phyloP scores from a whole-genome alignment of 2,113 vertebrate genomes.

The Hydrolagus affinis region DNA sequence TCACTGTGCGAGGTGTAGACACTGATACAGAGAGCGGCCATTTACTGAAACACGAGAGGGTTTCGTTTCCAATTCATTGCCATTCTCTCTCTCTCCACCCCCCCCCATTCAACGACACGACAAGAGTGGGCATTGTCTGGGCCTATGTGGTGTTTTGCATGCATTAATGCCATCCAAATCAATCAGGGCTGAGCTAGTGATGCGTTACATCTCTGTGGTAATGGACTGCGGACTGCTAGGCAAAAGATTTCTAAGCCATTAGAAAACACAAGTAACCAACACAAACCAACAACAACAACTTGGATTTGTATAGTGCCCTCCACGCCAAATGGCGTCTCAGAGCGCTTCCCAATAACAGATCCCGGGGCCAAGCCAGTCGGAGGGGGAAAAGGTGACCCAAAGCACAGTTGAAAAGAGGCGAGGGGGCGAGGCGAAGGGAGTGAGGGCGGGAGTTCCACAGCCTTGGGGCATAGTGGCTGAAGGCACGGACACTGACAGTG shows the following conservation, averaged over 20 bases:
- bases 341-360: too few relatives aligned
- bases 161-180: slow-evolving; percentile 21
- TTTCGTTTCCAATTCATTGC: slow-evolving; percentile 15
- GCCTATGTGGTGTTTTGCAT: not conserved
- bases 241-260: not conserved
- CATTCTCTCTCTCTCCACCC: slow-evolving; percentile 1
- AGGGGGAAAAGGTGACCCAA: too few relatives aligned
- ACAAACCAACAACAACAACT: too few relatives aligned
- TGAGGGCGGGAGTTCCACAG: too few relatives aligned
- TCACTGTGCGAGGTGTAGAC: slow-evolving; percentile 13
- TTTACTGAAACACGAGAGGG: slow-evolving; percentile 5
- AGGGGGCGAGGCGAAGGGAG: too few relatives aligned
- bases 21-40: not conserved
- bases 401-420: too few relatives aligned
- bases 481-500: too few relatives aligned
- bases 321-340: too few relatives aligned
- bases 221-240: slow-evolving; percentile 15
- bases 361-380: too few relatives aligned
- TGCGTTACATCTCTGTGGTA: slow-evolving; percentile 3
- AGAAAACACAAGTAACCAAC: not conserved
- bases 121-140: slow-evolving; percentile 5
- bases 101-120: slow-evolving; percentile 3
- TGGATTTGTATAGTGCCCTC: too few relatives aligned
- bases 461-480: too few relatives aligned
- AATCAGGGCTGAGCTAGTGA: not conserved